Evolutionary conservation across 2,888 invertebrate genomes (phyloP), one percentile per base, ranked within the genome.

Genomic region (Drosophila barbarae): DNA sequence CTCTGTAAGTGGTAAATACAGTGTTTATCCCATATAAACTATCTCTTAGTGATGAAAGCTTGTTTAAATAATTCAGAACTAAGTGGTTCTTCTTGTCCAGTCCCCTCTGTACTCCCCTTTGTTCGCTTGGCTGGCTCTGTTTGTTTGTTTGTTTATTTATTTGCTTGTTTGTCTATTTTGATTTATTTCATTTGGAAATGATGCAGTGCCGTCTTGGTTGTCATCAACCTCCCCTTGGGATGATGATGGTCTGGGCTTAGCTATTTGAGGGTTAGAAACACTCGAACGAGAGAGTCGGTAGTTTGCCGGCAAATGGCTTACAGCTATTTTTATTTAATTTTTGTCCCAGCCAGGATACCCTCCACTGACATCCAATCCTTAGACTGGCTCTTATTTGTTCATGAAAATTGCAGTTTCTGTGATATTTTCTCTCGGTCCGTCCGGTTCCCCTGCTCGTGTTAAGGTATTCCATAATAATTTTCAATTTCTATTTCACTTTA

Each of bases 291-390:
- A 21, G 28, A 47, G 53, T 21, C 51, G 30, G 42, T 53, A 65
- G 64, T 63, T 52, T 51, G 47, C 52, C 41, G 44, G 52, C 49
- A 46, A 38, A 66, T 72, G 71, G 82, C 82, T 84, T 71, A 53
- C 60, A 85, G 82, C 85, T 82, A 85, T 82, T 82, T 82, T 85
- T 84, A 84, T 82, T 76, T 85, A 57, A 82, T 85, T 81, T 77
- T 61, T 71, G 70, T 60, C 73, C 41, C 71, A 38, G 47, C 54
- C 50, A 26, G 36, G 64, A 42, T 30, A 49, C 23, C 30, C 23
- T 35, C 23, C 26, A 32, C 35, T 32, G 35, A 26, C 21, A 28
- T 15, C 26, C 15, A 38, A 28, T 41, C 44, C 41, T 53, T 8
- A 1, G 15, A 21, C 30, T 8, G 18, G 10, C 21, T 42, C 36